Evolutionary conservation across 2,888 invertebrate species (phyloP).

Genomic region (Brachyptera putata): DNA sequence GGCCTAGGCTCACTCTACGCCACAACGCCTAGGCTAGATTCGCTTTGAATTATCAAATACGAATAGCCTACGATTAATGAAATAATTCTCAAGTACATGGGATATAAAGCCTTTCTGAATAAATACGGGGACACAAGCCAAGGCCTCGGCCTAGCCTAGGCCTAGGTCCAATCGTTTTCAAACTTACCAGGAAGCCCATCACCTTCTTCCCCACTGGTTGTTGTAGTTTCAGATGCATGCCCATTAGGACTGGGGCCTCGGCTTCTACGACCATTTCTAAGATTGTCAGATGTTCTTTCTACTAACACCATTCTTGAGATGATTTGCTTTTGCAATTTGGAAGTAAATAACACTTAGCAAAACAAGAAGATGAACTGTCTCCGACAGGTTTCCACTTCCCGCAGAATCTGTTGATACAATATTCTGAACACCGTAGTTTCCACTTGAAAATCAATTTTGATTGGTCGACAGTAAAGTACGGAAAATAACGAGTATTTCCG

Average conservation of each 20-base stretch:
- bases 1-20: too few relatives aligned
- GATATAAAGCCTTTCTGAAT: too few relatives aligned
- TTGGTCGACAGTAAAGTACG: not conserved
- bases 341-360: not conserved
- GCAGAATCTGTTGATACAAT: not conserved
- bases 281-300: constrained; percentile 77
- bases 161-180: too few relatives aligned
- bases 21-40: too few relatives aligned
- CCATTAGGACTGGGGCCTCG: constrained; percentile 88
- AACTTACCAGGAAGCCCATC: constrained; percentile 48
- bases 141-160: too few relatives aligned
- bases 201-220: constrained; percentile 83
- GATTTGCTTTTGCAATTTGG: not conserved
- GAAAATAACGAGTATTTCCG: not conserved
- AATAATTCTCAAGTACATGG: too few relatives aligned
- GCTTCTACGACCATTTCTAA: constrained; percentile 82
- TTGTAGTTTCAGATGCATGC: constrained; percentile 74
- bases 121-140: too few relatives aligned
- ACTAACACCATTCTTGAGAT: constrained; percentile 72
- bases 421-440: not conserved
- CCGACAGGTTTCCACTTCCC: not conserved
- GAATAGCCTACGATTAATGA: too few relatives aligned
- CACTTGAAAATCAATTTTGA: not conserved
- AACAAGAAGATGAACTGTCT: not conserved
- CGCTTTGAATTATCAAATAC: too few relatives aligned